phyloP scores from a whole-genome alignment of 2,113 vertebrate species.

The Centropus bengalensis region DNA sequence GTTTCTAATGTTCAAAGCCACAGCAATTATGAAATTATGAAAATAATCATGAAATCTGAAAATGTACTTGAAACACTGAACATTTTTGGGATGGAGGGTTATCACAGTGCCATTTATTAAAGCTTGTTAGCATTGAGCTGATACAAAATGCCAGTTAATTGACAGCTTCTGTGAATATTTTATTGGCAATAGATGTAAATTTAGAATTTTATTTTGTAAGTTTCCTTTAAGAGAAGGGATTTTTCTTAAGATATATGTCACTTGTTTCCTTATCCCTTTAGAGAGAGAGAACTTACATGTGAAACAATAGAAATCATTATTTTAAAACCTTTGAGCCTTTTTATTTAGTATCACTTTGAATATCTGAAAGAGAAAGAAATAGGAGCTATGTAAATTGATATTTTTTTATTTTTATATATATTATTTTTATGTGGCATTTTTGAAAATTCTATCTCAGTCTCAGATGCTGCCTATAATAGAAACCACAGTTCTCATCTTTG shows the following conservation, averaged over 20 bases:
- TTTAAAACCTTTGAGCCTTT: not conserved
- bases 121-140: not conserved
- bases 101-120: not conserved
- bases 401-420: not conserved
- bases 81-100: not conserved
- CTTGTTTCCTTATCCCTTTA: not conserved
- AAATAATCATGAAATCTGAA: not conserved
- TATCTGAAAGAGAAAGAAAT: not conserved
- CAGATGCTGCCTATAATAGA: not conserved
- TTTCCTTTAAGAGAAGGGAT: not conserved
- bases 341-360: not conserved
- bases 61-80: not conserved
- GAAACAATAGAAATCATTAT: not conserved
- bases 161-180: not conserved
- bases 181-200: not conserved
- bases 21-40: too few species aligned
- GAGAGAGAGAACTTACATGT: not conserved
- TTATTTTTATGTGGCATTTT: not conserved
- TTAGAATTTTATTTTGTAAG: not conserved
- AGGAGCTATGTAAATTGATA: not conserved
- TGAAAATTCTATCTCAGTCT: not conserved
- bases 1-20: not conserved
- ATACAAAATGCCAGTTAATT: not conserved
- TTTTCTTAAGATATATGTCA: not conserved
- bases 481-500: not conserved